Evolutionary conservation across 1,140 invertebrate species (phyloP).

Genomic region (Camponotus floridanus): DNA sequence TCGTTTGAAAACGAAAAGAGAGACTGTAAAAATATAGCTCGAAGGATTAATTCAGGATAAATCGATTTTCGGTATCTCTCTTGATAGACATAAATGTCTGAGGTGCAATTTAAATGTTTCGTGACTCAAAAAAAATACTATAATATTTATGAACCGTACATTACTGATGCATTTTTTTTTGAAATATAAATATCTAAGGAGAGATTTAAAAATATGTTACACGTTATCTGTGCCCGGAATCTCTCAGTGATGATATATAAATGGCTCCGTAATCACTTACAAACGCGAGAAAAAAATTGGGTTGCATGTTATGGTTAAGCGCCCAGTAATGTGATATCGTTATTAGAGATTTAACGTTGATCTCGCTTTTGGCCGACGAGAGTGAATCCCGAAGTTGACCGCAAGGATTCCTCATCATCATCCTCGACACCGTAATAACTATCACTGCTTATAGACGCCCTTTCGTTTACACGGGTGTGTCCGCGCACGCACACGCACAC

Average conservation of each 20-base stretch:
- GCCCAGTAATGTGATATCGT: constrained; percentile 57
- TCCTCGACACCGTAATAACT: constrained; percentile 53
- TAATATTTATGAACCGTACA: not conserved
- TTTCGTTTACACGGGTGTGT: constrained; percentile 40
- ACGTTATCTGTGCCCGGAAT: not conserved
- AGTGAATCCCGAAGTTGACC: constrained; percentile 66
- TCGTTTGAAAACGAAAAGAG: not conserved
- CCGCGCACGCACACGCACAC: not conserved
- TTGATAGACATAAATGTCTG: not conserved
- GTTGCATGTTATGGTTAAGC: constrained; percentile 30
- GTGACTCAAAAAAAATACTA: not conserved
- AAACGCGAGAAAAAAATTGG: constrained; percentile 27
- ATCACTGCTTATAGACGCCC: constrained; percentile 46
- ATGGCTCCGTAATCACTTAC: not conserved
- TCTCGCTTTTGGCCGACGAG: constrained; percentile 51
- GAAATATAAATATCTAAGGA: not conserved
- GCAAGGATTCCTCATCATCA: constrained; percentile 57
- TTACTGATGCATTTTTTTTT: not conserved
- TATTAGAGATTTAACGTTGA: constrained; percentile 64
- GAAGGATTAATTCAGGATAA: constrained; percentile 78
- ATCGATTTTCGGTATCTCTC: constrained; percentile 80
- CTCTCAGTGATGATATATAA: not conserved
- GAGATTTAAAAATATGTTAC: not conserved
- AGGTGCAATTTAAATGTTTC: not conserved
- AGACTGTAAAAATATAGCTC: not conserved